Conservation (phyloP, 2,113 vertebrate genomes). For the Rattus rattus region DNA sequence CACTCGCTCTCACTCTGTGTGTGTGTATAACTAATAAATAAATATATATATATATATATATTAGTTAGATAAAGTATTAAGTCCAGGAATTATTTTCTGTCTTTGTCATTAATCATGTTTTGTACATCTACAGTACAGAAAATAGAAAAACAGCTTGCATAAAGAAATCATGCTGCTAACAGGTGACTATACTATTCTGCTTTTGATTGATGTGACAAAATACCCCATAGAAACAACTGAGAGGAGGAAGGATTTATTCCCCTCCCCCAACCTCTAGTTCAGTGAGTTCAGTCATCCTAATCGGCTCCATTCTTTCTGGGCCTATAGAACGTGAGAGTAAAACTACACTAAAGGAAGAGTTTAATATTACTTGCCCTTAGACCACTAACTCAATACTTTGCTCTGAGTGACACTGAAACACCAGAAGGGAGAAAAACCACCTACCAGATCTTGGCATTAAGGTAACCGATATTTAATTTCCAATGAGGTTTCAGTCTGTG, state of each 20-base stretch:
- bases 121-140: not conserved
- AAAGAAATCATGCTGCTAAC: not conserved
- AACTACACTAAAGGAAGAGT: not conserved
- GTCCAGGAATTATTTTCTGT: not conserved
- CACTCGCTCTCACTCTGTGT: too few relatives aligned
- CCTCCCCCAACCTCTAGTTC: accelerated
- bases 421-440: not conserved
- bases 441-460: not conserved
- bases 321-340: not conserved
- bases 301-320: not conserved
- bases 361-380: not conserved
- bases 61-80: not conserved
- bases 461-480: not conserved
- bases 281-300: not conserved
- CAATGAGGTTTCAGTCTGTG: not conserved
- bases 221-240: not conserved
- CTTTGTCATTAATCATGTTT: not conserved
- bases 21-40: too few relatives aligned
- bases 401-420: not conserved
- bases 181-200: not conserved
- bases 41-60: not conserved
- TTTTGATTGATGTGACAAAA: not conserved
- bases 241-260: not conserved
- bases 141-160: not conserved
- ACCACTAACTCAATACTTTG: not conserved